Evolutionary conservation across 2,888 invertebrate genomes (phyloP), one percentile per base, ranked within the genome.

Genomic region (Aleiodes leptofemur): DNA sequence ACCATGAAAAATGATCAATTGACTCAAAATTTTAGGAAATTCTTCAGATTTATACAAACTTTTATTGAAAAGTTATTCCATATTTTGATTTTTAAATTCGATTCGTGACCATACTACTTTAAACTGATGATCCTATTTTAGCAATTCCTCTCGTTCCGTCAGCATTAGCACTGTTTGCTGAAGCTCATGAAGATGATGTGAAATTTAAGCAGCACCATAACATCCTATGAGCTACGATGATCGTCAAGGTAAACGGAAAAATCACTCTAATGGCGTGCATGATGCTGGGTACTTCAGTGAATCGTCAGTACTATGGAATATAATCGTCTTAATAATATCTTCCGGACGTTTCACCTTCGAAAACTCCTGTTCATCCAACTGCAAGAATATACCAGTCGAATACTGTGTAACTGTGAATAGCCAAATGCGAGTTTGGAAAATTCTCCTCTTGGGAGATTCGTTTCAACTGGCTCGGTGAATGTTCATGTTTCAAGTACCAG

Each of bases 291-390:
- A 83, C 84, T 85, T 84, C 83, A 81, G 83, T 83, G 85, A 86
- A 86, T 86, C 82, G 85, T 83, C 23, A 48, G 80, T 80, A 85
- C 84, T 82, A 83, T 76, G 78, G 82, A 76, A 79, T 83, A 84
- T 84, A 85, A 86, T 86, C 85, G 81, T 76, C 80, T 83, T 86
- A 86, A 86, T 86, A 86, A 86, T 86, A 86, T 84, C 82, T 73
- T 80, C 77, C 79, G 50, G 55, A 70, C 50, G 61, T 74, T 34
- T 69, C 56, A 34, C 14, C 69, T 34, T 11, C 56, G 59, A 55
- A 50, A 23, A 16, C 23, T 9, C 34, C 31, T 64, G 7, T 29
- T 29, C 29, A 50, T 9, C 68, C 23, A 16, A n/a, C 13, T 31
- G 31, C 38, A 68, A 13, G 51, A 68, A 51, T 29, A 7, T 31